phyloP scores from a whole-genome alignment of 2,113 vertebrate genomes.

The Parus major region DNA sequence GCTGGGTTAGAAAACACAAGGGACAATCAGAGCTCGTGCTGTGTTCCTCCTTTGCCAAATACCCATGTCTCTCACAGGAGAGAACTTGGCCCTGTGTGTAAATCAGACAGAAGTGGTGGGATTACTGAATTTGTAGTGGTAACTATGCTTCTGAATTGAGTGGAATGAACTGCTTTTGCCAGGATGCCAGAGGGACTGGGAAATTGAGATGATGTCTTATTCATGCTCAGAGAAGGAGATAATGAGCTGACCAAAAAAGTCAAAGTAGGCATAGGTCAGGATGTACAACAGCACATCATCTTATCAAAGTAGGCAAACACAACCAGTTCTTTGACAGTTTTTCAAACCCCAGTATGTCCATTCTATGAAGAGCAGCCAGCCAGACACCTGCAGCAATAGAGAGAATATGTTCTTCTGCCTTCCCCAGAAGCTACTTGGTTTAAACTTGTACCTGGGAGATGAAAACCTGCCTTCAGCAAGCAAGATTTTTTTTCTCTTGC shows the following conservation, averaged over 20 bases:
- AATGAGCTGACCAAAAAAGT: not conserved
- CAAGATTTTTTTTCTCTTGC: not conserved
- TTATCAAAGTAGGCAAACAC: not conserved
- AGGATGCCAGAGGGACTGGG: not conserved
- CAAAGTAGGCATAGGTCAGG: not conserved
- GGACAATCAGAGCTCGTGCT: not conserved
- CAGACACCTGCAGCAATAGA: not conserved
- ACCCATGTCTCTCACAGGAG: not conserved
- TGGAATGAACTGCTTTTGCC: not conserved
- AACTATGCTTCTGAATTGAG: fast-evolving
- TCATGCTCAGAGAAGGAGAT: not conserved
- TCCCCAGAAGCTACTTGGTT: not conserved
- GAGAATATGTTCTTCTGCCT: not conserved
- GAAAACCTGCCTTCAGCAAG: not conserved
- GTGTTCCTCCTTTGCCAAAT: not conserved
- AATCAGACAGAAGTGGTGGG: not conserved
- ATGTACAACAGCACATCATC: not conserved
- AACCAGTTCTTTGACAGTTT: not conserved
- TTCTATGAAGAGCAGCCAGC: not conserved
- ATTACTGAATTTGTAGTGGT: not conserved
- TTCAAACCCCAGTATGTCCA: not conserved
- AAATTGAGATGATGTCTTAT: not conserved
- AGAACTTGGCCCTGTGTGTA: fast-evolving
- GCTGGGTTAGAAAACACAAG: not conserved
- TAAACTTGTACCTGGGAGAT: not conserved